Percentiles rank a stretch among this genome's conserved stretches.
These are phyloP conservation scores for Pocillopora damicornis DNA, from an alignment of 64 coral and sea anemone genomes.

Conservation along the genomic window DNA sequence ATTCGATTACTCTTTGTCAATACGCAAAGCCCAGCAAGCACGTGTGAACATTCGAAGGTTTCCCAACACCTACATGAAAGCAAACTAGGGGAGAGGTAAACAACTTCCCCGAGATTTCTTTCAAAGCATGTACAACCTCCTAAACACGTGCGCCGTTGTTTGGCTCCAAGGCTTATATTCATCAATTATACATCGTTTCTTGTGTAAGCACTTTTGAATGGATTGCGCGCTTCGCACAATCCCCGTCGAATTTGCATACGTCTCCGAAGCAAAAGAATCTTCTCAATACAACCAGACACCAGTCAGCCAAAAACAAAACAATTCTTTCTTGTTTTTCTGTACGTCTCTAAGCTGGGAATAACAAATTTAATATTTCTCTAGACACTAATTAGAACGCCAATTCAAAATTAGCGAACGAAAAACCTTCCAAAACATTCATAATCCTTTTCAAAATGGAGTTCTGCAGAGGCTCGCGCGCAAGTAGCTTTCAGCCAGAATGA, in stretches of 20 bases:
- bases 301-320: constrained; percentile 36
- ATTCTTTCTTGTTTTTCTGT: constrained; percentile 13
- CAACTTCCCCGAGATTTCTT: background rate
- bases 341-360: background rate
- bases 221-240: constrained; percentile 28
- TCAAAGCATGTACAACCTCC: constrained; percentile 20
- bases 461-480: background rate
- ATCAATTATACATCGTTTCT: constrained; percentile 69
- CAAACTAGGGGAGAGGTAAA: background rate
- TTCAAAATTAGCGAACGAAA: background rate
- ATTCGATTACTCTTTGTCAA: constrained; percentile 18
- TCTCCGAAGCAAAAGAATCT: constrained; percentile 57
- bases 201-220: constrained; percentile 50
- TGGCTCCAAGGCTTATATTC: constrained; percentile 49
- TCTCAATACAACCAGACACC: constrained; percentile 64
- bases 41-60: constrained; percentile 40
- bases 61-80: constrained; percentile 19
- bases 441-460: background rate
- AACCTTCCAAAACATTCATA: background rate
- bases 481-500: background rate
- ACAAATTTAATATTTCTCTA: background rate
- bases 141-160: constrained; percentile 46
- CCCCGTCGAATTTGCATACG: constrained; percentile 73
- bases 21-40: constrained; percentile 39
- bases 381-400: background rate